A percentile compares a stretch with the other conserved stretches of the same genome.
These are phyloP conservation scores for Eurytoma californica DNA, from an alignment of 2,888 invertebrate species.

Conservation along the genomic window DNA sequence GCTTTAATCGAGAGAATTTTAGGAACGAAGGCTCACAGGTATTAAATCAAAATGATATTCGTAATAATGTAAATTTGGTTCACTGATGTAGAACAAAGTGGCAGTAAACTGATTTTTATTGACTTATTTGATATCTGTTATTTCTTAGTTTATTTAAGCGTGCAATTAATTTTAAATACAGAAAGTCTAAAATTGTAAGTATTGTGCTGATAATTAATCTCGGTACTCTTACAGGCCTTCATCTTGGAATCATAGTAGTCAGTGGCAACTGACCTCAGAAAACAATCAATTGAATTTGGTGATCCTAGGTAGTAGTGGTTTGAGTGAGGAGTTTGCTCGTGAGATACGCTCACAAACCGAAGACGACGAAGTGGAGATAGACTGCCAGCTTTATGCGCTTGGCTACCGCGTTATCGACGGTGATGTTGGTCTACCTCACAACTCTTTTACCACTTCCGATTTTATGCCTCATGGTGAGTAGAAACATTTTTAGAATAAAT, in stretches of 20 bases:
- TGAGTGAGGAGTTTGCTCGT: slow-evolving; percentile 90
- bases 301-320: slow-evolving; percentile 89
- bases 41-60: too few relatives aligned
- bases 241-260: slow-evolving; percentile 81
- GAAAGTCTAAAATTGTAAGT: too few relatives aligned
- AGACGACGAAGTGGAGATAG: slow-evolving; percentile 89
- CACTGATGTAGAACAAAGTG: too few relatives aligned
- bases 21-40: slow-evolving; percentile 81
- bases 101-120: too few relatives aligned
- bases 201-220: background rate
- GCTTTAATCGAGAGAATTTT: slow-evolving; percentile 84
- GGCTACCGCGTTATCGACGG: slow-evolving; percentile 92
- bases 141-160: too few relatives aligned
- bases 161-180: too few relatives aligned
- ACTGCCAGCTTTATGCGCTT: slow-evolving; percentile 87
- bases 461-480: slow-evolving; percentile 90
- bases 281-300: slow-evolving; percentile 89
- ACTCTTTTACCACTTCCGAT: slow-evolving; percentile 88
- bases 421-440: slow-evolving; percentile 87
- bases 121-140: too few relatives aligned
- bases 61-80: slow-evolving; percentile 58
- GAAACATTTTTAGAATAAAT: too few relatives aligned
- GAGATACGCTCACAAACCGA: slow-evolving; percentile 91
- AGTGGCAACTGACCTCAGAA: slow-evolving; percentile 81
- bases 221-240: slow-evolving; percentile 75